Conservation (phyloP, 2,113 vertebrate species). For the Myiozetetes cayanensis region DNA sequence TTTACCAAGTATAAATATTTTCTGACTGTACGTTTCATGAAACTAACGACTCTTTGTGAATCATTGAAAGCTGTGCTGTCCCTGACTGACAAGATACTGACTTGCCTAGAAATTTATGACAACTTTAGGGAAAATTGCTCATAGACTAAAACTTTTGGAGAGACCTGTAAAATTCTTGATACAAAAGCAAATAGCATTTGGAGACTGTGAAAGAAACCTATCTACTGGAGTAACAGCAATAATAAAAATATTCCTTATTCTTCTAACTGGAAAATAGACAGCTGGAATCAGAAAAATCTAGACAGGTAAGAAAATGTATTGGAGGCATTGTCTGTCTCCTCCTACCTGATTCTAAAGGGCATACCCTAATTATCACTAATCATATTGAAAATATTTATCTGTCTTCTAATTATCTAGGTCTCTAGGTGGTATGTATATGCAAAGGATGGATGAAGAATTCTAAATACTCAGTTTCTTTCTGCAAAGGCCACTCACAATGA, state of each 20-base stretch:
- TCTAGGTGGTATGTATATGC: background rate
- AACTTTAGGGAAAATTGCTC: background rate
- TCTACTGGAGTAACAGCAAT: background rate
- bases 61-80: background rate
- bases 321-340: background rate
- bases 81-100: background rate
- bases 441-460: background rate
- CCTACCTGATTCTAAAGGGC: background rate
- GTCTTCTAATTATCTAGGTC: background rate
- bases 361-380: background rate
- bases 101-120: background rate
- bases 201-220: background rate
- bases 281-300: background rate
- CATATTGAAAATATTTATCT: constrained; percentile 23
- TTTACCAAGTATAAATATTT: background rate
- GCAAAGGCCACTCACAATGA: background rate
- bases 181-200: background rate
- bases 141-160: background rate
- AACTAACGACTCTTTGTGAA: background rate
- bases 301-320: background rate
- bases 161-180: background rate
- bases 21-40: background rate
- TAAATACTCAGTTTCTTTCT: background rate
- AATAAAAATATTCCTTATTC: background rate
- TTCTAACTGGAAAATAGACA: background rate